Base-by-base conservation (phyloP, 2,888 invertebrate species). In the Odontocolon sp. region DNA sequence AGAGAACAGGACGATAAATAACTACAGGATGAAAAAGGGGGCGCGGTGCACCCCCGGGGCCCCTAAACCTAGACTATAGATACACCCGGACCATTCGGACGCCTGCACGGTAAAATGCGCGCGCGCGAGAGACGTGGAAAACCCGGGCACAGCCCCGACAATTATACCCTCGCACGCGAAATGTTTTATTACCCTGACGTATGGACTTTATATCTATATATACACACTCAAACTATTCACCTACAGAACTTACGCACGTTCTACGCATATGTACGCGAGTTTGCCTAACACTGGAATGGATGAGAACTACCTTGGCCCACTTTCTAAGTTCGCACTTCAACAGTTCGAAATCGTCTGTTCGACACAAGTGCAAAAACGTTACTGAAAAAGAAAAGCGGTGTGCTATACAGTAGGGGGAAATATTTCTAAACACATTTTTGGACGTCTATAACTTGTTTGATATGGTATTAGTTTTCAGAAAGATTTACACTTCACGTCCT, bases 11-110 rank as follows among this genome's bases (percentile, higher is more conserved):
- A 83, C 86, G 86, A 88, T 88, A 88, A 88, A 88, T 88, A 88
- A 87, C 88, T 85, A 86, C 87, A 86, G 87, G 85, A 88, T 88
- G 87, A 88, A 88, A 88, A 88, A 87, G 87, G 88, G 88, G 88
- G 88, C 84, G 86, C 85, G 84, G 85, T 86, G 86, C 87, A 87
- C 87, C 87, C 87, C 86, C 86, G 88, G 88, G 88, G 87, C 86
- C 87, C 88, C 87, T 87, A 88, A 88, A 88, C 86, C 88, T 86
- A 88, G 87, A 83, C 87, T 87, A 84, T 83, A 77, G 75, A 66
- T 73, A 85, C 79, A 81, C 77, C 81, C 83, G 81, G 76, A 76
- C 69, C 76, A 75, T 77, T 76, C 79, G 69, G 70, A 70, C 75
- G 42, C 79, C 80, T 80, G 76, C 80, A 52, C 36, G 68, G 63